These are phyloP conservation scores for Xanthia icteritia DNA, from an alignment of 2,888 invertebrate species.

Conservation along the genomic window DNA sequence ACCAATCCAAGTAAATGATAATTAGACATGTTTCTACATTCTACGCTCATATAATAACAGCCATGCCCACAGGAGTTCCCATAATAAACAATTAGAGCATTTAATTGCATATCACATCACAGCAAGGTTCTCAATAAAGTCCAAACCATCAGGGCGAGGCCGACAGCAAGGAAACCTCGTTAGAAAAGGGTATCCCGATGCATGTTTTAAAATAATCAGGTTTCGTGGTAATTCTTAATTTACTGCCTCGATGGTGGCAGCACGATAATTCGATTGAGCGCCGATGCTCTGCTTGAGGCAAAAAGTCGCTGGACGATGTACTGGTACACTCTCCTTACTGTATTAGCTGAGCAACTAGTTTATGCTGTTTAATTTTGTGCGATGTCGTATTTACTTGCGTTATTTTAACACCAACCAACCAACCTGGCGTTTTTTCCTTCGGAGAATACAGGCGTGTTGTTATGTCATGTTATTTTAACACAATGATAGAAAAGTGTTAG, in stretches of 20 bases:
- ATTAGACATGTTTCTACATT: slow-evolving; percentile 14
- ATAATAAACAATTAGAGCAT: slow-evolving; percentile 54
- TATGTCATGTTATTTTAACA: not conserved
- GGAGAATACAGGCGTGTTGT: not conserved
- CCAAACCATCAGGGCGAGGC: slow-evolving; percentile 59
- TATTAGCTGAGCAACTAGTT: slow-evolving; percentile 53
- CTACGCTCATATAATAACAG: slow-evolving; percentile 22
- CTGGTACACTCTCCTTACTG: slow-evolving; percentile 47
- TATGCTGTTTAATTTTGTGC: slow-evolving; percentile 38
- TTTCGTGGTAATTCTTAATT: slow-evolving; percentile 89
- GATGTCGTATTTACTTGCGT: slow-evolving; percentile 17
- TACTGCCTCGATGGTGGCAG: slow-evolving; percentile 87
- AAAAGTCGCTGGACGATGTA: slow-evolving; percentile 81
- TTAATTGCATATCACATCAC: slow-evolving; percentile 55
- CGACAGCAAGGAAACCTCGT: slow-evolving; percentile 78
- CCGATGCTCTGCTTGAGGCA: slow-evolving; percentile 77
- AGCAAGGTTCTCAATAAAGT: slow-evolving; percentile 55
- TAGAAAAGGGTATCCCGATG: slow-evolving; percentile 86
- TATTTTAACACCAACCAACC: not conserved
- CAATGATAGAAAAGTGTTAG: not conserved
- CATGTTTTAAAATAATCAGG: slow-evolving; percentile 89
- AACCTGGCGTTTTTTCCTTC: not conserved
- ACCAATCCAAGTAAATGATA: slow-evolving; percentile 12
- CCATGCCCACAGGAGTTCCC: slow-evolving; percentile 25
- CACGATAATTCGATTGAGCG: slow-evolving; percentile 84